These are phyloP conservation scores for Leucoma salicis DNA, from an alignment of 2,888 invertebrate species.

Conservation along the genomic window DNA sequence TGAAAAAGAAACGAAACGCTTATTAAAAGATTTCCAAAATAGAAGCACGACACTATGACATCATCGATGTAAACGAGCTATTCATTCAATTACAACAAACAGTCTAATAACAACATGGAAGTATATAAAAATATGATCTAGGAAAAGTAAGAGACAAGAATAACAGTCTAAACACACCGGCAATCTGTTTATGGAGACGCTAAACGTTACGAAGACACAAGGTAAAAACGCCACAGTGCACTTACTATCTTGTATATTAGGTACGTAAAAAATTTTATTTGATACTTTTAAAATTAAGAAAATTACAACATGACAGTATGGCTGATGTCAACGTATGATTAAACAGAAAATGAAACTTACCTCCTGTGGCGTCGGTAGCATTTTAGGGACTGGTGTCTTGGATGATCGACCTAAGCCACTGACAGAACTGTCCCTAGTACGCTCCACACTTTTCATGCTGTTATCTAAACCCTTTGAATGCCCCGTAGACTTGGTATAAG, in stretches of 20 bases:
- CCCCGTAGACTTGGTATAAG: slow-evolving; percentile 14
- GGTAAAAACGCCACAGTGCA: not conserved
- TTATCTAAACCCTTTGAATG: slow-evolving; percentile 39
- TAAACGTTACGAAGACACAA: too few relatives aligned
- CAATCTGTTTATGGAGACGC: too few relatives aligned
- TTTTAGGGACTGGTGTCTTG: slow-evolving; percentile 21
- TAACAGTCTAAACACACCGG: too few relatives aligned
- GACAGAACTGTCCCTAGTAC: not conserved
- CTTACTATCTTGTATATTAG: not conserved
- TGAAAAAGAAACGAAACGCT: not conserved
- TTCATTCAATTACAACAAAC: not conserved
- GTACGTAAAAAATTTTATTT: not conserved
- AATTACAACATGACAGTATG: not conserved
- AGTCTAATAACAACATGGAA: too few relatives aligned
- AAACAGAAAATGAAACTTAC: slow-evolving; percentile 35
- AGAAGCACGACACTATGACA: slow-evolving; percentile 1
- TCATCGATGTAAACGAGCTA: slow-evolving; percentile 3
- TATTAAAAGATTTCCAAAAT: too few relatives aligned
- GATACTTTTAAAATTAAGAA: not conserved
- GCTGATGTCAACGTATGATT: too few relatives aligned
- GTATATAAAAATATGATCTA: too few relatives aligned
- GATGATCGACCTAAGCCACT: slow-evolving; percentile 10
- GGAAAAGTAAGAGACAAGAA: too few relatives aligned
- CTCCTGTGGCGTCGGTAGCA: slow-evolving; percentile 49
- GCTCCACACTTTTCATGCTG: slow-evolving; percentile 44